Percentiles rank a stretch among this genome's conserved stretches.
Conservation (phyloP, 2,888 invertebrate species). For the Melinopterus prodromus region DNA sequence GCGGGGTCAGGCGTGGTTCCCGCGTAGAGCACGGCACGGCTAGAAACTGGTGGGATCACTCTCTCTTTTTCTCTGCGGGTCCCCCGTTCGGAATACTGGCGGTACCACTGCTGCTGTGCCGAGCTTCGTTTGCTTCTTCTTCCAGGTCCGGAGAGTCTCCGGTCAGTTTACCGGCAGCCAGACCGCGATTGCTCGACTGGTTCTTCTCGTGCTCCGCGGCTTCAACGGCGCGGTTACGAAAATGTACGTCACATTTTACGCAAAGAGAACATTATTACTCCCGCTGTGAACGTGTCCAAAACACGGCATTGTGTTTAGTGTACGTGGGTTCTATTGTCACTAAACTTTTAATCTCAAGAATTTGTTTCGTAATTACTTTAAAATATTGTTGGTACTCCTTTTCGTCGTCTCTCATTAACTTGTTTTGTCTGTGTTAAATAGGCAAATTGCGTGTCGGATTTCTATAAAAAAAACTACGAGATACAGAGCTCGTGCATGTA, state of each 20-base stretch:
- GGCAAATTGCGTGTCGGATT: not conserved
- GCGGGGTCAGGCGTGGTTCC: not conserved
- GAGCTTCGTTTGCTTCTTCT: slow-evolving; percentile 9
- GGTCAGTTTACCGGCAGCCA: slow-evolving; percentile 22
- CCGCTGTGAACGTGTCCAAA: not conserved
- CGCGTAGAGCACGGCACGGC: slow-evolving; percentile 31
- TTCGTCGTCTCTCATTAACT: not conserved
- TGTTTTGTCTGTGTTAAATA: not conserved
- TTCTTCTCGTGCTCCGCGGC: slow-evolving; percentile 5
- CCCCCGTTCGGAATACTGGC: slow-evolving; percentile 33
- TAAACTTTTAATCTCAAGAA: not conserved
- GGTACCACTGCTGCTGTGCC: slow-evolving; percentile 5
- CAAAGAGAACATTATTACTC: not conserved
- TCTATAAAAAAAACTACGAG: not conserved
- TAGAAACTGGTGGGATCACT: slow-evolving; percentile 50
- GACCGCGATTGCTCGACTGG: slow-evolving; percentile 8
- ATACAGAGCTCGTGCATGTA: not conserved
- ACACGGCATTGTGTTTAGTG: not conserved
- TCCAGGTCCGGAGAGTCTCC: slow-evolving; percentile 6
- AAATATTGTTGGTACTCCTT: not conserved
- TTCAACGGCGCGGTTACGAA: not conserved
- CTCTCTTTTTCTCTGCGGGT: slow-evolving; percentile 48
- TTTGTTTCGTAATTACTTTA: not conserved
- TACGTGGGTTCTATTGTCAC: not conserved
- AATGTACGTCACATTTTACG: not conserved